A percentile compares a stretch with the other conserved stretches of the same genome.
phyloP scores from a whole-genome alignment of 1,140 invertebrate genomes.

The Drosophila neocordata region DNA sequence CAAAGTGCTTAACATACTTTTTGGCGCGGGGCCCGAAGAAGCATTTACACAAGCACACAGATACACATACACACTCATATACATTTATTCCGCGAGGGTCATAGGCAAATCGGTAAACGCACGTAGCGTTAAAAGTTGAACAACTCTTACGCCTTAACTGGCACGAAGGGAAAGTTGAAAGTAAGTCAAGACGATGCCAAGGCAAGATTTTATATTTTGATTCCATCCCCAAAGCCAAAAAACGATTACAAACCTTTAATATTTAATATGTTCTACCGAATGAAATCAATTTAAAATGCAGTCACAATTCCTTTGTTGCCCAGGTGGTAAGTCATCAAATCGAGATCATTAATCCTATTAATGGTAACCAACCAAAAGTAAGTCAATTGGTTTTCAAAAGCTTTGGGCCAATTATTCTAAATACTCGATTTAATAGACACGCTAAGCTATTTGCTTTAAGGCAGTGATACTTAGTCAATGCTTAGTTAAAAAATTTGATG shows the following conservation, averaged over 20 bases:
- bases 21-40: constrained; percentile 50
- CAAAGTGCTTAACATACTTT: constrained; percentile 79
- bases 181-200: constrained; percentile 67
- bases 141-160: constrained; percentile 44
- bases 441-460: too few relatives aligned
- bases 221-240: constrained; percentile 11
- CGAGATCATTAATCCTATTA: too few relatives aligned
- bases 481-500: too few relatives aligned
- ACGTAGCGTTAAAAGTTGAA: constrained; percentile 66
- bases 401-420: too few relatives aligned
- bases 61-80: constrained; percentile 26
- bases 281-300: neutral
- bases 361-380: too few relatives aligned
- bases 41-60: constrained; percentile 16
- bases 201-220: constrained; percentile 59
- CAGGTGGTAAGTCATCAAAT: too few relatives aligned
- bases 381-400: too few relatives aligned
- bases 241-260: constrained; percentile 1
- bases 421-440: too few relatives aligned
- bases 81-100: constrained; percentile 25
- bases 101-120: constrained; percentile 64
- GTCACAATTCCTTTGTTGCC: neutral
- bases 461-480: too few relatives aligned
- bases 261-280: neutral
- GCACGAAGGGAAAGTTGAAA: constrained; percentile 64